A percentile compares a stretch with the other conserved stretches of the same genome.
These are phyloP conservation scores for Perca flavescens DNA, from an alignment of 2,113 vertebrate species.

Conservation along the genomic window DNA sequence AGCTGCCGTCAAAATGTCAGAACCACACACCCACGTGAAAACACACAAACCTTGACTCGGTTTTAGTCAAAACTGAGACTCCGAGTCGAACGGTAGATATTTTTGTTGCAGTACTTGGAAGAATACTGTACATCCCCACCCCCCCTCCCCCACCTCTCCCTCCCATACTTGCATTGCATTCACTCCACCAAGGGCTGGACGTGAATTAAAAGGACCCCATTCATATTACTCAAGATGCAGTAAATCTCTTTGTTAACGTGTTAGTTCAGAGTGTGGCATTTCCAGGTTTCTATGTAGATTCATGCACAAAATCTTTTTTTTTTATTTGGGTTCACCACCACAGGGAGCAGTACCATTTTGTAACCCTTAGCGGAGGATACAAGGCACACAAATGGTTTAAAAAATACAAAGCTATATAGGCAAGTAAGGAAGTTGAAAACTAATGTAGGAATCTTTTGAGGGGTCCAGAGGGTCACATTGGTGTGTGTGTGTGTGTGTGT, in stretches of 20 bases:
- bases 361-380: neutral
- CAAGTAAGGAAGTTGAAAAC: neutral
- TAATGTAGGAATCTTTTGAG: neutral
- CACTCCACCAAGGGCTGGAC: conserved; percentile 46
- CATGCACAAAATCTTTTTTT: neutral
- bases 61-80: neutral
- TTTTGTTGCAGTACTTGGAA: neutral
- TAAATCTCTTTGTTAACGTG: conserved; percentile 4
- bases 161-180: neutral
- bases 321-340: neutral
- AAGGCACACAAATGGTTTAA: neutral
- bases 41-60: neutral
- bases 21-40: conserved; percentile 14
- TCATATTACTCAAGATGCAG: neutral
- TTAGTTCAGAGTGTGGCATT: neutral
- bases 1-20: conserved; percentile 28
- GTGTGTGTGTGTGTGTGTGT: neutral
- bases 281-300: neutral
- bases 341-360: neutral
- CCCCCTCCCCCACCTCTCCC: no score
- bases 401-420: neutral
- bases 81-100: neutral
- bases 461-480: neutral
- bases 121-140: neutral
- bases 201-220: neutral